A percentile compares a stretch with the other conserved stretches of the same genome.
Evolutionary conservation across 2,113 vertebrate genomes (phyloP).

Genomic region (Sebastes schlegelii): DNA sequence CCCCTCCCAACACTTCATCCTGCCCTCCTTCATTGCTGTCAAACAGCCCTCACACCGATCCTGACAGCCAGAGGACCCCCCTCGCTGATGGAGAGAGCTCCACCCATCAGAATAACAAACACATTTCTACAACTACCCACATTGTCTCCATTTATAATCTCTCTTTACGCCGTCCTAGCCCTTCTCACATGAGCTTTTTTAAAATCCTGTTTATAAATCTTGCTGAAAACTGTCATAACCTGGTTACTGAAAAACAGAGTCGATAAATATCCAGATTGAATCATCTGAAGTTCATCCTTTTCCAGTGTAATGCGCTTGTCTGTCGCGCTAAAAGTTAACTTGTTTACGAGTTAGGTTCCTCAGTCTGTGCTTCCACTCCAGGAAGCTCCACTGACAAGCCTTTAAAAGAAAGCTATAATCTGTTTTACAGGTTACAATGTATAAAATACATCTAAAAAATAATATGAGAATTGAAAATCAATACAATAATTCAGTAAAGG

Average conservation of each 20-base stretch:
- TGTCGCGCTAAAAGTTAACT: not conserved
- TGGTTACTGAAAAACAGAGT: conserved; percentile 18
- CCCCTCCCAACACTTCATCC: conserved; percentile 54
- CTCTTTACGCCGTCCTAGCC: not conserved
- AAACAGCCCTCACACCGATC: not conserved
- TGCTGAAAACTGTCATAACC: conserved; percentile 5
- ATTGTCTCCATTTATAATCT: not conserved
- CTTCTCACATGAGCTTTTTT: not conserved
- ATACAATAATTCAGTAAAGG: not conserved
- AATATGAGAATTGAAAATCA: not conserved
- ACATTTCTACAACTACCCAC: not conserved
- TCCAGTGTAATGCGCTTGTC: not conserved
- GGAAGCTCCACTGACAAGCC: not conserved
- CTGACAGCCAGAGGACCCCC: conserved; percentile 1
- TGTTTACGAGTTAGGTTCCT: not conserved
- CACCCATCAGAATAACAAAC: not conserved
- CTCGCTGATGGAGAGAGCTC: not conserved
- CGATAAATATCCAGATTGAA: not conserved
- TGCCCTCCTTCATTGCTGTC: conserved; percentile 11
- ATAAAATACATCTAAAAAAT: not conserved
- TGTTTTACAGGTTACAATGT: not conserved
- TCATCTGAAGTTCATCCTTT: not conserved
- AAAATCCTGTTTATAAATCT: not conserved
- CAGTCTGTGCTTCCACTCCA: not conserved
- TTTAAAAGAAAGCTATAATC: not conserved